Base-by-base conservation (phyloP, 2,113 vertebrate genomes). In the Hippolais icterina region DNA sequence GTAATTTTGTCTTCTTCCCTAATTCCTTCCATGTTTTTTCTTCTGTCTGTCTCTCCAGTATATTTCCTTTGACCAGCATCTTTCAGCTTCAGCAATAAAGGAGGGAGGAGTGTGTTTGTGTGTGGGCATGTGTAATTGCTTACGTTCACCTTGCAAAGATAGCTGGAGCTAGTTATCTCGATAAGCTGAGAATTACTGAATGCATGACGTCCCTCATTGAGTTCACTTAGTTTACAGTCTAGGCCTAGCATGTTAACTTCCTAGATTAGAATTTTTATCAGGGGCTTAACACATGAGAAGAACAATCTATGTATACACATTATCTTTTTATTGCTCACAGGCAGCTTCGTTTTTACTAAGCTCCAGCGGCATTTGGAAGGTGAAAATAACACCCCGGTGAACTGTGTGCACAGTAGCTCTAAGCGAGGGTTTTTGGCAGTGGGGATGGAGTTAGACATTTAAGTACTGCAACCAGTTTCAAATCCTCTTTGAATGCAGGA, bases 271-370 rank as follows among this genome's bases (percentile, higher is more conserved):
- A 68, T 90, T 91, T 83, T 92, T 89, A 90, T 86, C 93, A 90
- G 86, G 49, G 92, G 83, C 56, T 83, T 93, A 93, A 83, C 83
- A 81, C 11, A 66, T 63, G 72, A 93, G 79, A 93, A 87, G 75
- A 88, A 68, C 90, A 52, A 70, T 25, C 83, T 74, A 60, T 27
- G 49, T 83, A 74, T 39, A 80, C 54, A 70, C 49, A 39, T 66
- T n/a, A 52, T 71, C 63, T 52, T 71, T 91, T 93, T 88, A 89
- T 95, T 86, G 83, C 88, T 90, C 56, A 37, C 60, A 75, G 82
- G 53, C 68, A 80, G 68, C 83, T 96, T 86, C 2, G 0, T 46
- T 95, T 95, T 96, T 52, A 42, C 87, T 89, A 63, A 92, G 66
- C 76, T 89, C 83, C 63, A 71, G 90, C 47, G 39, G 79, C 92